Base-by-base conservation (phyloP, 2,888 invertebrate species). In the Polietes domitor region DNA sequence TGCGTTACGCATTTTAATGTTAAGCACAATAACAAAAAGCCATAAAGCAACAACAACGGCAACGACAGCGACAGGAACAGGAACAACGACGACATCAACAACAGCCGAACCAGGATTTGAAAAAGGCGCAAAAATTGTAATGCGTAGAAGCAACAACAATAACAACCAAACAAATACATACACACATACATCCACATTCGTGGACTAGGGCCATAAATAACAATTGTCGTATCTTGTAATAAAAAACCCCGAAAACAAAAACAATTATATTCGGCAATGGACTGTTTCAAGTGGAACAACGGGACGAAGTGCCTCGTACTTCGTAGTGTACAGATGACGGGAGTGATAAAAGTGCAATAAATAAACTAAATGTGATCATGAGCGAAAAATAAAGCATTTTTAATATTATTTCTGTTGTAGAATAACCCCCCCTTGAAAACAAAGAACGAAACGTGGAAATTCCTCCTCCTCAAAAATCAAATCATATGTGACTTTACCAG, bases 1-100 rank as follows among this genome's bases (percentile, higher is more conserved):
- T 81, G 81, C 81, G 78, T 84, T 81, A 81, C 78, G 81, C 81
- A 84, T 84, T 81, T 81, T 79, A 78, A 81, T 79, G 32, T 73
- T 68, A 47, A 80, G 55, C 71, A 72, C 28, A 58, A 68, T 61
- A 50, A 28, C 17, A 24, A 58, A 26, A 58, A 61, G 41, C 19
- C 65, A 32, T 21, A 24, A 68, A 55, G 7, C 28, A 28, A 17
- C 12, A 4, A 19, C 24, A 10, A 50, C n/a, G 41, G 10, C 43
- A 73, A 37, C 21, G 28, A 5, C 28, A 61, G 17, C 28, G 28
- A 15, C 50, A 43, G 43, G 24, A 70, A 24, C 37, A 12, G 9
- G 9, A n/a, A 24, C 32, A 37, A 63, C 63, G 17, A 37, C 63
- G 26, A 32, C 28, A 32, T 17, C 65, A 41, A 41, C 68, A 68